These are phyloP conservation scores for Neria commutata DNA, from an alignment of 2,888 invertebrate genomes.

Conservation along the genomic window DNA sequence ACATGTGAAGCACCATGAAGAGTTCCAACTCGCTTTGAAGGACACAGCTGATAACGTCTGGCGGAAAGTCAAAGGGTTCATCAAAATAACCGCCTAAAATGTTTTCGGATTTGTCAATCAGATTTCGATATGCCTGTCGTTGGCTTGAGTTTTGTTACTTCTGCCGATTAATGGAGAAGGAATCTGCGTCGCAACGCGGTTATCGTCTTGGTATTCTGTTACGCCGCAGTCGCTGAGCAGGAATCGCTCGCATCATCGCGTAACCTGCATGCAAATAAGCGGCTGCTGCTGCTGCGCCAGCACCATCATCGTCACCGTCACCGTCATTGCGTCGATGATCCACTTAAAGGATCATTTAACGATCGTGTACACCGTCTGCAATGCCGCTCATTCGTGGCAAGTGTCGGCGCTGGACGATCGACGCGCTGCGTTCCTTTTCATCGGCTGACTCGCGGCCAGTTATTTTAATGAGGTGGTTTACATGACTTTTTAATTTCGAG, in stretches of 20 bases:
- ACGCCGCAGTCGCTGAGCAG: constrained; percentile 36
- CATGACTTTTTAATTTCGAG: constrained; percentile 63
- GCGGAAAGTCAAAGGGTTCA: too few species aligned
- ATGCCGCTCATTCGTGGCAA: not conserved
- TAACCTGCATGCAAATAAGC: constrained; percentile 21
- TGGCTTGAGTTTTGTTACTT: too few species aligned
- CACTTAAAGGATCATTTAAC: constrained; percentile 28
- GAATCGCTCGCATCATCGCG: constrained; percentile 35
- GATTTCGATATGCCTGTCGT: too few species aligned
- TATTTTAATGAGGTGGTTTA: constrained; percentile 63
- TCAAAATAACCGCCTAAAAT: too few species aligned
- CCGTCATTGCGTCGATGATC: constrained; percentile 6
- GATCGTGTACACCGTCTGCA: constrained; percentile 17
- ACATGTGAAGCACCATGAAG: too few species aligned
- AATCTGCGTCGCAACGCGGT: too few species aligned
- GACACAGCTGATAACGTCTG: too few species aligned
- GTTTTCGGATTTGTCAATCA: too few species aligned
- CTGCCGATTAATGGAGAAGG: too few species aligned
- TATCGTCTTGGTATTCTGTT: too few species aligned
- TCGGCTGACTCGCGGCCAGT: constrained; percentile 37
- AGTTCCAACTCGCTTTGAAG: too few species aligned
- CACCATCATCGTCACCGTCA: too few species aligned
- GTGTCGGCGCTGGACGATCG: not conserved
- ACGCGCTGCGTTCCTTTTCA: not conserved
- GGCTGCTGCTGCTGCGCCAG: constrained; percentile 8